Percentiles rank a stretch among this genome's conserved stretches.
These are phyloP conservation scores for Heterodera schachtii DNA, from an alignment of 1,140 invertebrate genomes.

Conservation along the genomic window DNA sequence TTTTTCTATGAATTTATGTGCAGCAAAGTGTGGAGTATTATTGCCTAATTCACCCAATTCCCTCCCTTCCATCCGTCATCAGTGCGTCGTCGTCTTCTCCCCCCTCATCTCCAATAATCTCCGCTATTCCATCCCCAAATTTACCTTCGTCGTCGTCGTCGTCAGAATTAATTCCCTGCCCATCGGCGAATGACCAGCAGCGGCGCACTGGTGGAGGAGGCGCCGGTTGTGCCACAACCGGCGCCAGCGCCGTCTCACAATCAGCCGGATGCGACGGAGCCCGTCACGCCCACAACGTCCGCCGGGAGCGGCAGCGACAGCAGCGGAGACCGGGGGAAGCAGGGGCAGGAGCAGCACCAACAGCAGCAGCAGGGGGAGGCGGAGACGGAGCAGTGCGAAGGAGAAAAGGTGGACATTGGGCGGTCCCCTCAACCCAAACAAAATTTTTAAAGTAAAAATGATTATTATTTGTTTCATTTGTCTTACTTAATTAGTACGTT, in stretches of 20 bases:
- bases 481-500: too few species aligned
- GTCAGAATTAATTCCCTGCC: not conserved
- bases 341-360: too few species aligned
- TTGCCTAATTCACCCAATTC: conserved; percentile 3
- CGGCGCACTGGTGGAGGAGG: not conserved
- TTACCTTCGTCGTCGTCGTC: not conserved
- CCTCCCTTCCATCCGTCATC: not conserved
- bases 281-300: not conserved
- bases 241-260: not conserved
- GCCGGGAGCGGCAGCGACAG: not conserved
- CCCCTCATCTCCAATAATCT: not conserved
- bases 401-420: not conserved
- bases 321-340: too few species aligned
- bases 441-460: too few species aligned
- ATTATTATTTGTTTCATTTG: too few species aligned
- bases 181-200: not conserved
- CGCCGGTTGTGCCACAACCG: not conserved
- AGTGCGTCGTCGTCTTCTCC: not conserved
- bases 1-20: not conserved
- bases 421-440: too few species aligned
- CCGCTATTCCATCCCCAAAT: not conserved
- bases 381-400: too few species aligned
- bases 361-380: not conserved
- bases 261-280: not conserved
- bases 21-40: not conserved